Evolutionary conservation across 2,888 invertebrate genomes (phyloP).

Genomic region (Axea sp.): DNA sequence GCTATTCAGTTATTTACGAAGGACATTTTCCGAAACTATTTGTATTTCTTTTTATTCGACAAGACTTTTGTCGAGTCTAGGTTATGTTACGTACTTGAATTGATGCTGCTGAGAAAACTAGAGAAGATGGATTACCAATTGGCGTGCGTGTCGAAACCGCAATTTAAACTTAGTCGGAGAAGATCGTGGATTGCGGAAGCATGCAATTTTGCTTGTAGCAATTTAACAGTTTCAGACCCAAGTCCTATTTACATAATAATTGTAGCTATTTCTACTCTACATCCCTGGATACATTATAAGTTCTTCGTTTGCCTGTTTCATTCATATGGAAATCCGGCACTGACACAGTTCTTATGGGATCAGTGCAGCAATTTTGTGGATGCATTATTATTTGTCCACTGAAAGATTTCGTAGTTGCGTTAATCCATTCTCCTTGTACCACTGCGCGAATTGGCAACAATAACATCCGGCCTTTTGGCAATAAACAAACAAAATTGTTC

Average conservation of each 20-base stretch:
- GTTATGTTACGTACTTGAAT: slow-evolving; percentile 40
- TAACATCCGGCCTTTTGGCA: not conserved
- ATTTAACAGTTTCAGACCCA: slow-evolving; percentile 61
- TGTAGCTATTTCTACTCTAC: slow-evolving; percentile 51
- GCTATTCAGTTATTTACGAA: too few relatives aligned
- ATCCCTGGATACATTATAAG: slow-evolving; percentile 43
- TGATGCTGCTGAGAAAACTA: slow-evolving; percentile 61
- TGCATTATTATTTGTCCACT: slow-evolving; percentile 33
- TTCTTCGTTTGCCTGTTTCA: slow-evolving; percentile 46
- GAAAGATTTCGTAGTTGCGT: slow-evolving; percentile 7
- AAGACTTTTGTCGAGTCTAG: too few relatives aligned
- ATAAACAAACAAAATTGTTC: slow-evolving; percentile 1
- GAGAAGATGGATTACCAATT: slow-evolving; percentile 63
- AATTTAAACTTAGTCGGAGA: slow-evolving; percentile 43
- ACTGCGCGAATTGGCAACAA: slow-evolving; percentile 8
- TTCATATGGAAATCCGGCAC: slow-evolving; percentile 53
- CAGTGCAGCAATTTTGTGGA: slow-evolving; percentile 17
- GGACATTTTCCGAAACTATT: too few relatives aligned
- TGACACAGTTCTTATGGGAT: slow-evolving; percentile 49
- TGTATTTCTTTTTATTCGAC: too few relatives aligned
- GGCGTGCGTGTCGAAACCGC: slow-evolving; percentile 58
- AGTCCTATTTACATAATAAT: slow-evolving; percentile 62
- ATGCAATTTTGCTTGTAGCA: slow-evolving; percentile 58
- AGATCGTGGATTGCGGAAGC: slow-evolving; percentile 47
- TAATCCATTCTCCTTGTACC: slow-evolving; percentile 15